Conservation (phyloP, 1,140 invertebrate species). For the Goniozus legneri region DNA sequence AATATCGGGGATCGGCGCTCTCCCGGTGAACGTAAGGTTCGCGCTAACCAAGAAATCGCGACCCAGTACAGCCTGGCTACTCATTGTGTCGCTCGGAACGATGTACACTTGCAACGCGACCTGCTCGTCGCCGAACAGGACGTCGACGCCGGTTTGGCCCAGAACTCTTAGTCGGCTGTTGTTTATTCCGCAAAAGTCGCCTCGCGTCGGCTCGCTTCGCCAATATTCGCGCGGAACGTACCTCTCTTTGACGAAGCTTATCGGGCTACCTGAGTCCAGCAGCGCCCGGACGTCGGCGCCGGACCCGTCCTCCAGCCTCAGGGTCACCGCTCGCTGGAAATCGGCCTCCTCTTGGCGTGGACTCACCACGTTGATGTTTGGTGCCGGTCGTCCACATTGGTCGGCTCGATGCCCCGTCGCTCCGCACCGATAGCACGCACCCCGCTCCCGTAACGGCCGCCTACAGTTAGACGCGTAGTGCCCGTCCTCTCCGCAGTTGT, state of each 20-base stretch:
- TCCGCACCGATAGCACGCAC: constrained; percentile 21
- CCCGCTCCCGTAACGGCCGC: constrained; percentile 11
- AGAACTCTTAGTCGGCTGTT: neutral
- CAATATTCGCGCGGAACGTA: neutral
- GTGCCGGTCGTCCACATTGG: neutral
- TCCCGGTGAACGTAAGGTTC: neutral
- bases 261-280: constrained; percentile 5
- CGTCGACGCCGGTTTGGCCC: neutral
- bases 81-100: neutral
- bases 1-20: neutral
- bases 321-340: neutral
- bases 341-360: neutral
- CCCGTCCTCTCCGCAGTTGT: constrained; percentile 1
- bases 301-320: neutral
- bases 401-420: constrained; percentile 8
- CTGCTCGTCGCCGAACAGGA: neutral
- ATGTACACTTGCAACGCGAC: neutral
- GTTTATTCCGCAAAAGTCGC: constrained; percentile 4
- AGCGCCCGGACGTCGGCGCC: neutral
- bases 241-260: constrained; percentile 10
- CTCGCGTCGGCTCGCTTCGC: neutral
- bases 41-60: constrained; percentile 1
- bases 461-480: constrained; percentile 2
- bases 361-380: neutral
- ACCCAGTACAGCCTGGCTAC: neutral